These are phyloP conservation scores for Meteorus sp. DNA, from an alignment of 1,140 invertebrate genomes.

Conservation along the genomic window DNA sequence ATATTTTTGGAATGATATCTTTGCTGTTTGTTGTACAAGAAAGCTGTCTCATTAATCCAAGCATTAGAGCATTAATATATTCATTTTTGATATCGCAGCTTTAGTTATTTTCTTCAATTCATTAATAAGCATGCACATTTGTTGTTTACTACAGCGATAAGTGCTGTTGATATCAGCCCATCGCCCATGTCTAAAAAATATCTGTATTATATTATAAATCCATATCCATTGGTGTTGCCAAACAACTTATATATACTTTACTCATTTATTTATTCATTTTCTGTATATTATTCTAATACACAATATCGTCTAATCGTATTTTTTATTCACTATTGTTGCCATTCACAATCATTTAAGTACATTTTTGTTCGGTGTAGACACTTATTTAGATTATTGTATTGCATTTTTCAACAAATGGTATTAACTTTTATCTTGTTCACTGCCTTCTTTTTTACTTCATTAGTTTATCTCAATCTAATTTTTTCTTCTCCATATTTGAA, in stretches of 20 bases:
- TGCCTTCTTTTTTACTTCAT: too few relatives aligned
- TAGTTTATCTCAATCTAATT: too few relatives aligned
- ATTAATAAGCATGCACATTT: too few relatives aligned
- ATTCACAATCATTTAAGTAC: constrained; percentile 38
- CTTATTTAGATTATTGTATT: constrained; percentile 27
- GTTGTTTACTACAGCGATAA: too few relatives aligned
- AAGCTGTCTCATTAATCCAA: too few relatives aligned
- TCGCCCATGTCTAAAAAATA: constrained; percentile 39
- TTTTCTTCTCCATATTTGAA: too few relatives aligned
- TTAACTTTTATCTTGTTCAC: too few relatives aligned
- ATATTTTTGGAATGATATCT: too few relatives aligned
- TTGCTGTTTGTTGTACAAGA: too few relatives aligned
- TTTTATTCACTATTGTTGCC: constrained; percentile 4
- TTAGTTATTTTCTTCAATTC: too few relatives aligned
- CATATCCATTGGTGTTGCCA: constrained; percentile 36
- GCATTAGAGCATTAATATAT: too few relatives aligned
- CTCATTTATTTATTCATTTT: constrained; percentile 37
- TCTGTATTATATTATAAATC: constrained; percentile 27
- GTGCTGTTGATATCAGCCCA: not conserved
- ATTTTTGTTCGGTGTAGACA: constrained; percentile 36
- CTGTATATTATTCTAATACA: constrained; percentile 21
- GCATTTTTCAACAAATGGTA: constrained; percentile 23
- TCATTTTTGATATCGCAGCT: too few relatives aligned
- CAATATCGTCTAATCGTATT: constrained; percentile 10
- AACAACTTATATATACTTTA: constrained; percentile 45